Conservation (phyloP, 2,797 vertebrate genomes). For the Notolabrus celidotus region DNA sequence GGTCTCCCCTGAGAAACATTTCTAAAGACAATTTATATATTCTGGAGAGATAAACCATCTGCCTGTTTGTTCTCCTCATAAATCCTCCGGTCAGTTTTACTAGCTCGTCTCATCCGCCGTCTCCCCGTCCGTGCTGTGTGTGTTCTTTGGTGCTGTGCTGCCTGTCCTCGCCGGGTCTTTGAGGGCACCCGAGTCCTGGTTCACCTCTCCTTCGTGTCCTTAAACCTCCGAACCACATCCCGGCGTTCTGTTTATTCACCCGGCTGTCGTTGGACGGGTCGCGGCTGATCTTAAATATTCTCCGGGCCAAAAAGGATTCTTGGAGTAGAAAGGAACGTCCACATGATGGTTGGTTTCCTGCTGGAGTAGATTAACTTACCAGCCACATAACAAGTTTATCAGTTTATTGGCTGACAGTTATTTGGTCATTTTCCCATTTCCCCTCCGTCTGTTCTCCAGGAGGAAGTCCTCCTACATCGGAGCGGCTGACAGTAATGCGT, state of each 20-base stretch:
- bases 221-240: constrained; percentile 5
- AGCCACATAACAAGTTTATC: constrained; percentile 59
- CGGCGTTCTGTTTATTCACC: constrained; percentile 11
- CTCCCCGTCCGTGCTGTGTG: constrained; percentile 59
- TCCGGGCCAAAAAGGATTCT: constrained; percentile 49
- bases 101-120: constrained; percentile 74
- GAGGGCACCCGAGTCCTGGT: constrained; percentile 26
- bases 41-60: constrained; percentile 86
- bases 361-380: constrained; percentile 62
- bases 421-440: constrained; percentile 50
- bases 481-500: not conserved
- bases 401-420: constrained; percentile 43
- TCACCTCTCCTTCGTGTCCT: constrained; percentile 17
- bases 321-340: constrained; percentile 54
- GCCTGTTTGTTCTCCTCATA: constrained; percentile 78
- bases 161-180: constrained; percentile 56
- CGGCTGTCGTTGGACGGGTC: constrained; percentile 11
- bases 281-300: constrained; percentile 41
- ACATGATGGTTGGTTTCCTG: constrained; percentile 62
- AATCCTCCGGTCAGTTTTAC: constrained; percentile 82
- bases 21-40: constrained; percentile 86
- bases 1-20: constrained; percentile 80
- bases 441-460: constrained; percentile 6
- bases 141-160: constrained; percentile 53
- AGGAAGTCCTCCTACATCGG: constrained; percentile 10